phyloP scores from a whole-genome alignment of 2,797 vertebrate species.

The Clarias laeviceps region DNA sequence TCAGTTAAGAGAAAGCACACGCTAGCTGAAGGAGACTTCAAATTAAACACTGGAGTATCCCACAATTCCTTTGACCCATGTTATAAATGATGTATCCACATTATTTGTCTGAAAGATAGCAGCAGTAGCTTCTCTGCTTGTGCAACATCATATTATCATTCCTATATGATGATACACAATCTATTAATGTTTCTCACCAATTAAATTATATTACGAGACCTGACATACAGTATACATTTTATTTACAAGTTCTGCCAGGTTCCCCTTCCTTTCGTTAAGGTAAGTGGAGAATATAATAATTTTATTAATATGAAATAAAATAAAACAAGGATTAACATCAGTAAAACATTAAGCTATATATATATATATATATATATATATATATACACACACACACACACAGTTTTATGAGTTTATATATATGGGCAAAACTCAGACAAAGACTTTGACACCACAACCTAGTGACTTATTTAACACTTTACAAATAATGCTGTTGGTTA shows the following conservation, averaged over 20 bases:
- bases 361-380: too few relatives aligned
- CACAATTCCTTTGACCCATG: not conserved
- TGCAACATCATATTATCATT: not conserved
- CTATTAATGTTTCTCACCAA: too few relatives aligned
- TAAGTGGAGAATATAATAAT: not conserved
- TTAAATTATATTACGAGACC: not conserved
- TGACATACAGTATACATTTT: not conserved
- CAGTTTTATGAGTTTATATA: too few relatives aligned
- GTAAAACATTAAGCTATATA: too few relatives aligned
- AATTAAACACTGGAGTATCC: not conserved
- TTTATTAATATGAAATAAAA: not conserved
- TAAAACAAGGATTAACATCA: not conserved
- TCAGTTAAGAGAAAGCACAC: not conserved
- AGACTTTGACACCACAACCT: not conserved
- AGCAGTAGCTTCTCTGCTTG: not conserved
- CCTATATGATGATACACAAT: not conserved
- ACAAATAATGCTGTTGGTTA: not conserved
- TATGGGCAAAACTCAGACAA: not conserved
- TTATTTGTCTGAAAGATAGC: not conserved
- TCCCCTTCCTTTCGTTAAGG: not conserved
- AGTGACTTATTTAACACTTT: not conserved
- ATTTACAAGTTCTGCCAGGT: not conserved
- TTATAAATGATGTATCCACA: not conserved
- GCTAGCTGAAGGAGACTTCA: not conserved
- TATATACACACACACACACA: too few relatives aligned